These are phyloP conservation scores for Hyalella azteca DNA, from an alignment of 2,888 invertebrate species.

Conservation along the genomic window DNA sequence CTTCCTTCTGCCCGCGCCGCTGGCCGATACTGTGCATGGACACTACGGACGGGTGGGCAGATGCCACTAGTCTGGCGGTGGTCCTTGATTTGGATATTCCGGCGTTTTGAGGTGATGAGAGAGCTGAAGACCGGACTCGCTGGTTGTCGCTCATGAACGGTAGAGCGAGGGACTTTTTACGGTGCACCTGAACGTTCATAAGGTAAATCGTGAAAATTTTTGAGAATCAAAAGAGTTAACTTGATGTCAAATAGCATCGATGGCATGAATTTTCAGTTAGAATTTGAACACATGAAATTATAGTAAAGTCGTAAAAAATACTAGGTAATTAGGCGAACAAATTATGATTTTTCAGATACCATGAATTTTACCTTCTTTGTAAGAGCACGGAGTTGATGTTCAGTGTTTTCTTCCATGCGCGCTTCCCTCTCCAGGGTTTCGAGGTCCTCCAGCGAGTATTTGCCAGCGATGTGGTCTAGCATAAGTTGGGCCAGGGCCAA, in stretches of 20 bases:
- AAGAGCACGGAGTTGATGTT: constrained; percentile 54
- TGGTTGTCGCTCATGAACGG: neutral
- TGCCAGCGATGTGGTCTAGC: constrained; percentile 50
- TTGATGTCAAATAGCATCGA: too few species aligned
- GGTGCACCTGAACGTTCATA: constrained; percentile 9
- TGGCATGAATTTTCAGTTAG: too few species aligned
- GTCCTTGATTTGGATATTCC: neutral
- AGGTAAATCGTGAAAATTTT: too few species aligned
- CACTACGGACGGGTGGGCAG: neutral
- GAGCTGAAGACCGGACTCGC: neutral
- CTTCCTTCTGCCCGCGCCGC: constrained; percentile 54
- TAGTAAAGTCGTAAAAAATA: too few species aligned
- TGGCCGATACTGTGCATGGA: neutral
- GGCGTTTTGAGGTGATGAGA: neutral
- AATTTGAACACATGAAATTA: too few species aligned
- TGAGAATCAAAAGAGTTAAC: too few species aligned
- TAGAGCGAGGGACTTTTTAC: constrained; percentile 2
- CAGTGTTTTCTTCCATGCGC: constrained; percentile 52
- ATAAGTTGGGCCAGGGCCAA: constrained; percentile 47
- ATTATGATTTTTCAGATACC: too few species aligned
- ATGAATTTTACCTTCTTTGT: constrained; percentile 37
- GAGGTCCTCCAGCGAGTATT: constrained; percentile 58
- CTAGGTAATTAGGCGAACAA: too few species aligned
- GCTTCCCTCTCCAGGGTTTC: constrained; percentile 54
- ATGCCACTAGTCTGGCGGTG: neutral